A percentile compares a stretch with the other conserved stretches of the same genome.
Evolutionary conservation across 2,113 vertebrate species (phyloP).

Genomic region (Lasiurus cinereus): DNA sequence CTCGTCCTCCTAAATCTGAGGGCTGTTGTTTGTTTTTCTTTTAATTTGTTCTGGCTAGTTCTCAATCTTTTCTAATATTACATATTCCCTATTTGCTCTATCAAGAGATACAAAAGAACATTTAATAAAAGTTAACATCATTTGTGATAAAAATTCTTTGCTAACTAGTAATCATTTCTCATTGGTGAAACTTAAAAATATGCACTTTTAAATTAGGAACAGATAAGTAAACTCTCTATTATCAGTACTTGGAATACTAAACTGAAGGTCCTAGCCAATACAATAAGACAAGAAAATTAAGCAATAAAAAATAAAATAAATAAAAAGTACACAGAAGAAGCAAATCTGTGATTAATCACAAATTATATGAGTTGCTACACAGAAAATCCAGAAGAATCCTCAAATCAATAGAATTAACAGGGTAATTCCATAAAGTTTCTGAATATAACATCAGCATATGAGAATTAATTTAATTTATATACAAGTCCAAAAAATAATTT

Average conservation of each 20-base stretch:
- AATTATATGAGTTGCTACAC: background rate
- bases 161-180: background rate
- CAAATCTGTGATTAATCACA: background rate
- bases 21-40: background rate
- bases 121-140: slow-evolving; percentile 21
- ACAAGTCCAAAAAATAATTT: background rate
- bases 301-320: background rate
- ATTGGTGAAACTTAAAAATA: slow-evolving; percentile 28
- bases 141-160: slow-evolving; percentile 15
- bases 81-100: background rate
- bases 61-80: slow-evolving; percentile 7
- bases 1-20: slow-evolving; percentile 16
- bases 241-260: background rate
- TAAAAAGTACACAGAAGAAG: slow-evolving; percentile 17
- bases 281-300: slow-evolving; percentile 49
- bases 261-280: background rate
- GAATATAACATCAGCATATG: background rate
- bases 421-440: background rate
- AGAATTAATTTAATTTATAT: slow-evolving; percentile 34
- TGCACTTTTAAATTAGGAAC: slow-evolving; percentile 27
- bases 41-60: slow-evolving; percentile 27
- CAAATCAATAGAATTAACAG: background rate
- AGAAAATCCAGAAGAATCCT: slow-evolving; percentile 31
- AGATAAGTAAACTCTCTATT: slow-evolving; percentile 42
- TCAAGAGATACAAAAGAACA: background rate